phyloP scores from a whole-genome alignment of 2,797 vertebrate species.

The Jordanella pulchra region DNA sequence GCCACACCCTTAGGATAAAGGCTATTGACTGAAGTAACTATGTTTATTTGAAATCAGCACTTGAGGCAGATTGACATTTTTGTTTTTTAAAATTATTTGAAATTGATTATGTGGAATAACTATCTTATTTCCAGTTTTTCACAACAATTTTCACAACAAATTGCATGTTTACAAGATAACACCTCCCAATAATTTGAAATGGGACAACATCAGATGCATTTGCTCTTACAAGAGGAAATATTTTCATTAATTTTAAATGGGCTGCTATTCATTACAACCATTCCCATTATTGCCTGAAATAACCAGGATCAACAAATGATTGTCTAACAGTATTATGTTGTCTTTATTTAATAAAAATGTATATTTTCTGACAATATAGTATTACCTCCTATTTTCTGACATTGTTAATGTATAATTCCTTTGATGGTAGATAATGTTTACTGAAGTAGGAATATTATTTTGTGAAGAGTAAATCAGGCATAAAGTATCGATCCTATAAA shows the following conservation, averaged over 20 bases:
- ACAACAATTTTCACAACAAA: too few relatives aligned
- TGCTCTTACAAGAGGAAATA: background rate
- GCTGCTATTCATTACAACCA: background rate
- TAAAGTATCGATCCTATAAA: background rate
- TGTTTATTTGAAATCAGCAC: background rate
- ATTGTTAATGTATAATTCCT: too few relatives aligned
- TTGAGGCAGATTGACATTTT: background rate
- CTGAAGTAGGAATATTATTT: background rate
- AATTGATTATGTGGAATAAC: slow-evolving; percentile 1
- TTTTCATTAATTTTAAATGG: background rate
- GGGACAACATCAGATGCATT: background rate
- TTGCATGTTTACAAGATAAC: background rate
- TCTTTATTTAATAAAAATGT: background rate
- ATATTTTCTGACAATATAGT: background rate
- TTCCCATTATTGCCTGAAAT: background rate
- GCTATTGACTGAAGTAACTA: background rate
- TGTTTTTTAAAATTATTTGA: background rate
- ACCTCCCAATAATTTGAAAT: background rate
- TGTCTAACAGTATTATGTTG: background rate
- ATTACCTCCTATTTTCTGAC: background rate
- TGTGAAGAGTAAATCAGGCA: background rate
- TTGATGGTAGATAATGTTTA: background rate
- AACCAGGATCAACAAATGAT: background rate
- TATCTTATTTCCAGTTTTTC: background rate
- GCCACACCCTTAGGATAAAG: slow-evolving; percentile 1